Evolutionary conservation across 2,888 invertebrate species (phyloP).

Genomic region (Saturnia japonica): DNA sequence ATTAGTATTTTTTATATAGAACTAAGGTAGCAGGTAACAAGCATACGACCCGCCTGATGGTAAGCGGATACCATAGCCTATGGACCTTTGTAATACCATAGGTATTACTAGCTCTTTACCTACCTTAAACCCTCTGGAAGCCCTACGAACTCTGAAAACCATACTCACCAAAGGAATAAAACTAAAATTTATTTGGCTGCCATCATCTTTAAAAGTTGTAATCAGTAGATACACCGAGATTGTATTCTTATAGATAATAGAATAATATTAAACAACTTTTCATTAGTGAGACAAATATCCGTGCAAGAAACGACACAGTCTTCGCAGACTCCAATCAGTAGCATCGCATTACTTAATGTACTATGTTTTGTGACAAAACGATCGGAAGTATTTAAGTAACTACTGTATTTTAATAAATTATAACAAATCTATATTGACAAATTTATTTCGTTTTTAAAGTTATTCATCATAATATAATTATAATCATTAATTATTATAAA

Average conservation of each 20-base stretch:
- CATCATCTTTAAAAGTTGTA: neutral
- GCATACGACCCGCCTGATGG: too few relatives aligned
- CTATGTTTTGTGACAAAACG: slow-evolving; percentile 33
- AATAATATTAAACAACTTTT: slow-evolving; percentile 5
- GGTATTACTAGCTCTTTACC: too few relatives aligned
- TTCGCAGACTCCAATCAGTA: slow-evolving; percentile 49
- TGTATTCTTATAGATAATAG: slow-evolving; percentile 4
- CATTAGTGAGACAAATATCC: slow-evolving; percentile 12
- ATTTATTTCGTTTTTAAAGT: neutral
- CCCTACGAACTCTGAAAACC: too few relatives aligned
- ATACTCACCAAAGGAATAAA: too few relatives aligned
- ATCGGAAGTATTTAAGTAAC: slow-evolving; percentile 56
- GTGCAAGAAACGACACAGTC: slow-evolving; percentile 8
- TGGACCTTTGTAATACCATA: too few relatives aligned
- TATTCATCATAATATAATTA: neutral
- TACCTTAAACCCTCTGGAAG: too few relatives aligned
- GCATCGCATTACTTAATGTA: slow-evolving; percentile 57
- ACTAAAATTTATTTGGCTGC: too few relatives aligned
- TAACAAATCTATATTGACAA: slow-evolving; percentile 10
- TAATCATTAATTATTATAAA: too few relatives aligned
- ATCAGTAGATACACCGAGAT: neutral
- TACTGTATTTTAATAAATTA: slow-evolving; percentile 21
- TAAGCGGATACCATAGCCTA: too few relatives aligned
- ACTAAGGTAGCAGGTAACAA: too few relatives aligned
- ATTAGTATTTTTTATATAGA: too few relatives aligned